Evolutionary conservation across 2,797 vertebrate species (phyloP).

Genomic region (Melanotaenia nigrans): DNA sequence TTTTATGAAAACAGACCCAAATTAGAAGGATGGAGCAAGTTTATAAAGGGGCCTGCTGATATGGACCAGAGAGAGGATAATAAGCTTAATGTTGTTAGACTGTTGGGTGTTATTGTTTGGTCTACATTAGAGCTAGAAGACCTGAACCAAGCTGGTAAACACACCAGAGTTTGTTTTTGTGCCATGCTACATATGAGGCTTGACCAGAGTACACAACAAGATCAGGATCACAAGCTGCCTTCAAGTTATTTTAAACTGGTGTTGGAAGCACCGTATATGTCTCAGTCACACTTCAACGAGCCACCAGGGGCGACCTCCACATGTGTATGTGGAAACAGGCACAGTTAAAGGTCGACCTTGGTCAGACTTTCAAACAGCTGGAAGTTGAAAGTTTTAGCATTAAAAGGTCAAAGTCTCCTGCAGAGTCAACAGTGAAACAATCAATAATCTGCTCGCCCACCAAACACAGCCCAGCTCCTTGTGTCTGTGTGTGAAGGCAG

Average conservation of each 20-base stretch:
- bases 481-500: slow-evolving; percentile 19
- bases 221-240: slow-evolving; percentile 6
- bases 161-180: not conserved
- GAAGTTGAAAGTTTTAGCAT: slow-evolving; percentile 58
- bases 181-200: not conserved
- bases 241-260: not conserved
- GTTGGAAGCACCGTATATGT: slow-evolving; percentile 24
- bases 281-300: slow-evolving; percentile 41
- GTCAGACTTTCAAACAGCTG: slow-evolving; percentile 62
- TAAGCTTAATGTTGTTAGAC: not conserved
- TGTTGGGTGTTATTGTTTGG: slow-evolving; percentile 12
- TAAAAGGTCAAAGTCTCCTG: slow-evolving; percentile 64
- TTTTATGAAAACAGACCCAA: not conserved
- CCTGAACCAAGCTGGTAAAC: not conserved
- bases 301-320: slow-evolving; percentile 56
- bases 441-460: slow-evolving; percentile 55
- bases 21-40: not conserved
- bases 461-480: slow-evolving; percentile 17
- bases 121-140: not conserved
- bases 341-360: slow-evolving; percentile 55
- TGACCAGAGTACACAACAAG: not conserved
- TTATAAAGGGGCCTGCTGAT: not conserved
- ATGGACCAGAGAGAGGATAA: not conserved
- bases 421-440: slow-evolving; percentile 58
- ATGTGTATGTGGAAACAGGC: slow-evolving; percentile 47